These are phyloP conservation scores for Ricordea florida DNA, from an alignment of 92 coral and sea anemone genomes.

Conservation along the genomic window DNA sequence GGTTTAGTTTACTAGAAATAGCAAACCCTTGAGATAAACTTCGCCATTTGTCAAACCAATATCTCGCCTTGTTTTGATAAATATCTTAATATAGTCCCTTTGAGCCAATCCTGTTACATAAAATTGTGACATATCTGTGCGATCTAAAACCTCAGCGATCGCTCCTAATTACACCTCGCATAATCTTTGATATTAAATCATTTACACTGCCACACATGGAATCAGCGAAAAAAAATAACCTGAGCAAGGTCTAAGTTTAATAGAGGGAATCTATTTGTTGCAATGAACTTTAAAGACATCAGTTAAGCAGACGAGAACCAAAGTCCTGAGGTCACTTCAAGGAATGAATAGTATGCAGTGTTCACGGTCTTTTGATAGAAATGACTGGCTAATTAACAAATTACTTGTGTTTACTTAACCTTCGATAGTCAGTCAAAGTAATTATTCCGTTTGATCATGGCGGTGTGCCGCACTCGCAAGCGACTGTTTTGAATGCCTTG, in stretches of 20 bases:
- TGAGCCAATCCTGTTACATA: constrained; percentile 32
- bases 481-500: constrained; percentile 24
- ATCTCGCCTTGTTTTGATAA: constrained; percentile 42
- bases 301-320: neutral
- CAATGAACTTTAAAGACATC: neutral
- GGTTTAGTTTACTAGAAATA: constrained; percentile 33
- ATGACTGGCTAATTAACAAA: constrained; percentile 9
- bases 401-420: constrained; percentile 19
- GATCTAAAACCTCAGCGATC: constrained; percentile 24
- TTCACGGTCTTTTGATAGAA: neutral
- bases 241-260: neutral
- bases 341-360: constrained; percentile 18
- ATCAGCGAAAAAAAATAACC: neutral
- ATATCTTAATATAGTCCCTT: constrained; percentile 26
- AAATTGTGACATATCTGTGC: neutral
- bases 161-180: constrained; percentile 5
- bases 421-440: neutral
- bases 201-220: neutral
- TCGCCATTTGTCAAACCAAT: constrained; percentile 34
- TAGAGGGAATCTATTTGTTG: neutral
- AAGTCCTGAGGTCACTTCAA: neutral
- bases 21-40: constrained; percentile 40
- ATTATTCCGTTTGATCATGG: neutral
- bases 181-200: neutral
- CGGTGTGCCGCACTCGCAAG: neutral